phyloP scores from a whole-genome alignment of 2,888 invertebrate species.

The Eustalomyia histrio region DNA sequence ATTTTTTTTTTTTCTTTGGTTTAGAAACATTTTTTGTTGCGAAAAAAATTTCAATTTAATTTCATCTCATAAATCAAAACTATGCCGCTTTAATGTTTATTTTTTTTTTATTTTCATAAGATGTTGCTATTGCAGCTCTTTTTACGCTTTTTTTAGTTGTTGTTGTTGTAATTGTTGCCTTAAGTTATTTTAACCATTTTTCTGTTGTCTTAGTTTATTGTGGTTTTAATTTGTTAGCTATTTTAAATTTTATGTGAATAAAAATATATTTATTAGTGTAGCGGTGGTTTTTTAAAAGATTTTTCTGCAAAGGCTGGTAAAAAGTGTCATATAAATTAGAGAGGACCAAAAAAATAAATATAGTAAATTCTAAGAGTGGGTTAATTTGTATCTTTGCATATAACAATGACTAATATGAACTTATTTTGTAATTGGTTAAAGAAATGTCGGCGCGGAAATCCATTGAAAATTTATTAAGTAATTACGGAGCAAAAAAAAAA shows the following conservation, averaged over 20 bases:
- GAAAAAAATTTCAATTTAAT: conserved; percentile 30
- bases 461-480: too few species aligned
- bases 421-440: too few species aligned
- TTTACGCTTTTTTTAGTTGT: conserved; percentile 2
- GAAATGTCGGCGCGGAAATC: too few species aligned
- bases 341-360: too few species aligned
- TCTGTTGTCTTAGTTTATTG: background rate
- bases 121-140: conserved; percentile 7
- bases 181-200: conserved; percentile 6
- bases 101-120: background rate
- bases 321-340: too few species aligned
- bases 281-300: too few species aligned
- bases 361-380: too few species aligned
- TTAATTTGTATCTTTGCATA: too few species aligned
- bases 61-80: conserved; percentile 46
- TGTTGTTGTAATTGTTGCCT: background rate
- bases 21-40: background rate
- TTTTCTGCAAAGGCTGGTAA: too few species aligned
- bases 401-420: too few species aligned
- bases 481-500: too few species aligned
- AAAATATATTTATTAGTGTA: background rate
- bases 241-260: background rate
- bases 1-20: conserved; percentile 5
- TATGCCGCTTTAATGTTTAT: conserved; percentile 38
- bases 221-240: background rate